phyloP scores from a whole-genome alignment of 2,888 invertebrate species.

The Boloria selene region DNA sequence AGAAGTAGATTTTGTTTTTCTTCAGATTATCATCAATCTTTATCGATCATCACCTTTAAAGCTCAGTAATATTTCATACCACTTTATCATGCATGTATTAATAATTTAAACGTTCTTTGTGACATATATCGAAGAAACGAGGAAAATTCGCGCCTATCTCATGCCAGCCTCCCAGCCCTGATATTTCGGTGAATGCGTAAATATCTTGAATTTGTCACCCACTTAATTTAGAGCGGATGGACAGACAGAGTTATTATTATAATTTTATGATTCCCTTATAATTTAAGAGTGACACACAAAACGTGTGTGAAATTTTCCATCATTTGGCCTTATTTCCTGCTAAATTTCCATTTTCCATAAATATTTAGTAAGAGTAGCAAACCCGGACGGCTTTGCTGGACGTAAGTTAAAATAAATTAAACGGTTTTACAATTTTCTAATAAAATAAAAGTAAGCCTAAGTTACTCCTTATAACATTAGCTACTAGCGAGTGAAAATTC shows the following conservation, averaged over 20 bases:
- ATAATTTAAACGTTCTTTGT: constrained; percentile 11
- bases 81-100: constrained; percentile 8
- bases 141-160: constrained; percentile 36
- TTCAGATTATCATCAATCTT: too few relatives aligned
- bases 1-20: too few relatives aligned
- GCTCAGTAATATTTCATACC: constrained; percentile 2
- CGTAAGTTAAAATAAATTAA: too few relatives aligned
- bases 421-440: too few relatives aligned
- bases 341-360: neutral
- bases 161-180: constrained; percentile 48
- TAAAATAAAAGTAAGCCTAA: too few relatives aligned
- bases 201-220: constrained; percentile 65
- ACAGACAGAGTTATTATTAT: constrained; percentile 54
- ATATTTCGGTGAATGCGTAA: constrained; percentile 51
- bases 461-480: too few relatives aligned
- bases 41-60: too few relatives aligned
- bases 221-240: constrained; percentile 54
- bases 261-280: constrained; percentile 49
- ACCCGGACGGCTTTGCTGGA: too few relatives aligned
- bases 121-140: constrained; percentile 3
- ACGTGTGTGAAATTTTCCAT: constrained; percentile 33
- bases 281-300: constrained; percentile 39
- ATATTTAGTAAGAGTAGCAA: too few relatives aligned
- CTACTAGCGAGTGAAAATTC: too few relatives aligned
- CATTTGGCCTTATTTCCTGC: neutral